phyloP scores from a whole-genome alignment of 2,797 vertebrate species.

The Neomorphus geoffroyi region DNA sequence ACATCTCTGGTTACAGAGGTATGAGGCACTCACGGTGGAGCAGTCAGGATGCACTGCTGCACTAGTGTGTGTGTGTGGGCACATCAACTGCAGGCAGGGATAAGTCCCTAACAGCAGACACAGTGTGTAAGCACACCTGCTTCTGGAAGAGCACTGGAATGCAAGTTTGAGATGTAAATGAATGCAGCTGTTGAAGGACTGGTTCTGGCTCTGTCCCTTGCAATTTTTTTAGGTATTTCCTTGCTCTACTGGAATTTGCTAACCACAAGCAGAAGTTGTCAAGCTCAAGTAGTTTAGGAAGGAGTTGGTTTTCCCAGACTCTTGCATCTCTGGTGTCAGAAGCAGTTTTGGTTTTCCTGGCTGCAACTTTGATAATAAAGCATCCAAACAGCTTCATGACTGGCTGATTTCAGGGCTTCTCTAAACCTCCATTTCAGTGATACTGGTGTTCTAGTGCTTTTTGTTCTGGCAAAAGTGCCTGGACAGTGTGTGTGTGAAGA shows the following conservation, averaged over 20 bases:
- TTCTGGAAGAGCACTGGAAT: background rate
- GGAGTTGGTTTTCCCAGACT: background rate
- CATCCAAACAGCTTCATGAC: background rate
- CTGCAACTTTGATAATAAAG: background rate
- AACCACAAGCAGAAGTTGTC: background rate
- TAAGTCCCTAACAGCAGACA: background rate
- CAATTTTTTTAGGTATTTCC: background rate
- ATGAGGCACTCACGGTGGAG: background rate
- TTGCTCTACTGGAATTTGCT: background rate
- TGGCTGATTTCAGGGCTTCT: background rate
- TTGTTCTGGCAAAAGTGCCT: background rate
- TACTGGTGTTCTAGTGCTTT: background rate
- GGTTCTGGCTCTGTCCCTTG: background rate
- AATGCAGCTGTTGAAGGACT: background rate
- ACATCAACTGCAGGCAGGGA: background rate
- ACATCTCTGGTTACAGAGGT: background rate
- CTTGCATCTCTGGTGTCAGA: background rate
- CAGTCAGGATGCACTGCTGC: background rate
- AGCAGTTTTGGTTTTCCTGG: background rate
- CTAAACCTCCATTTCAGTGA: background rate
- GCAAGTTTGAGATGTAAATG: background rate
- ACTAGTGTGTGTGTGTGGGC: rapidly evolving
- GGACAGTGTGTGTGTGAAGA: background rate
- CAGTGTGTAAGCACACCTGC: background rate
- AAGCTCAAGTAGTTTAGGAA: background rate